A percentile compares a stretch with the other conserved stretches of the same genome.
Conservation (phyloP, 64 coral and sea anemone genomes). For the Exaiptasia diaphana region DNA sequence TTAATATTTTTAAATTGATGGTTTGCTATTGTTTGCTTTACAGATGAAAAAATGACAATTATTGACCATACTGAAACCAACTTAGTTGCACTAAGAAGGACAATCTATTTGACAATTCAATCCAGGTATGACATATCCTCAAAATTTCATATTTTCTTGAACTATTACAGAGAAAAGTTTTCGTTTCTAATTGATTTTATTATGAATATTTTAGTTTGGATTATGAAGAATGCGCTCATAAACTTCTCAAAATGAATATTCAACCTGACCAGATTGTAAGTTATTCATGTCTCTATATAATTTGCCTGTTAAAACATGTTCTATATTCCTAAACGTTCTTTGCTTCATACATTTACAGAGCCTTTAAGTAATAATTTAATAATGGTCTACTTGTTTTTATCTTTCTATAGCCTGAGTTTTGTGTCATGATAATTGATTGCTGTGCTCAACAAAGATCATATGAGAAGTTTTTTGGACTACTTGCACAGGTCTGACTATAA, state of each 20-base stretch:
- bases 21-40: too few species aligned
- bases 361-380: neutral
- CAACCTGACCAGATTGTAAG: constrained; percentile 89
- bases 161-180: too few species aligned
- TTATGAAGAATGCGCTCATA: constrained; percentile 96
- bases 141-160: too few species aligned
- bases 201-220: constrained; percentile 54
- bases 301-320: neutral
- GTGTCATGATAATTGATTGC: constrained; percentile 93
- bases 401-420: constrained; percentile 70
- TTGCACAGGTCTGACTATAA: constrained; percentile 73
- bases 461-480: constrained; percentile 94
- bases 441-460: constrained; percentile 98
- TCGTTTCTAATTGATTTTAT: neutral
- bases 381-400: neutral
- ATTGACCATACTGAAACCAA: constrained; percentile 96
- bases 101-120: constrained; percentile 95
- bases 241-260: constrained; percentile 94
- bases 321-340: neutral
- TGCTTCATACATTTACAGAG: too few species aligned
- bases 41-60: constrained; percentile 87
- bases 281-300: neutral
- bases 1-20: too few species aligned
- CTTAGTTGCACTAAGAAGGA: constrained; percentile 80
- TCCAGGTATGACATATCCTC: constrained; percentile 63